Evolutionary conservation across 2,797 vertebrate species (phyloP).

Genomic region (Apodemus agrarius): DNA sequence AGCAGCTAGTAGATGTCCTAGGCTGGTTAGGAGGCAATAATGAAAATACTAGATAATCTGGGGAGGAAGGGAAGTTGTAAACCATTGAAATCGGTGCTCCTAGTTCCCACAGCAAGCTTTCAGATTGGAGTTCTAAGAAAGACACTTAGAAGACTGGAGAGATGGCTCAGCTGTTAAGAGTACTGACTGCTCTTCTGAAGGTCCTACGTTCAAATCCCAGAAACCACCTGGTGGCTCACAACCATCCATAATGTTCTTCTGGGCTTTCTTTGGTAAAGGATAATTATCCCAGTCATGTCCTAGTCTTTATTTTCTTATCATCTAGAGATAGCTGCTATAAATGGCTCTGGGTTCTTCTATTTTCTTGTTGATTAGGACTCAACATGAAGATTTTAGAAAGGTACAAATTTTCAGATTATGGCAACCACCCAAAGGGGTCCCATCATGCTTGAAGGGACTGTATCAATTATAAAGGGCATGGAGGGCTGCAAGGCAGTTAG

Average conservation of each 20-base stretch:
- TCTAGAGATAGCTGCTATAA: not conserved
- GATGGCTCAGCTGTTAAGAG: no score
- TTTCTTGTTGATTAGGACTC: not conserved
- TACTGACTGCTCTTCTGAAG: no score
- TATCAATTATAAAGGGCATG: accelerated
- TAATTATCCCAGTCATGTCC: not conserved
- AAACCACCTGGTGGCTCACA: no score
- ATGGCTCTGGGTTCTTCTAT: no score
- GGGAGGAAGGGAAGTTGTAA: not conserved
- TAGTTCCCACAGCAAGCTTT: not conserved
- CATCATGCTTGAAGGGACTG: not conserved
- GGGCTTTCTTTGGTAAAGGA: not conserved
- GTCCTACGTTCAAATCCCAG: no score
- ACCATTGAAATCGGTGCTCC: not conserved
- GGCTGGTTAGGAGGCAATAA: not conserved
- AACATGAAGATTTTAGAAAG: not conserved
- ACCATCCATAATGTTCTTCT: not conserved
- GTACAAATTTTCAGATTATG: not conserved
- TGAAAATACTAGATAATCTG: not conserved
- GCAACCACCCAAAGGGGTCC: accelerated
- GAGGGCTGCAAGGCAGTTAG: not conserved
- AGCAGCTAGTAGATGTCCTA: not conserved
- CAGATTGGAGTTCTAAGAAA: not conserved
- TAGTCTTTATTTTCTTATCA: not conserved
- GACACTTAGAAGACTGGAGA: not conserved